Conservation (phyloP, 2,888 invertebrate species). For the Drosophila birchii region DNA sequence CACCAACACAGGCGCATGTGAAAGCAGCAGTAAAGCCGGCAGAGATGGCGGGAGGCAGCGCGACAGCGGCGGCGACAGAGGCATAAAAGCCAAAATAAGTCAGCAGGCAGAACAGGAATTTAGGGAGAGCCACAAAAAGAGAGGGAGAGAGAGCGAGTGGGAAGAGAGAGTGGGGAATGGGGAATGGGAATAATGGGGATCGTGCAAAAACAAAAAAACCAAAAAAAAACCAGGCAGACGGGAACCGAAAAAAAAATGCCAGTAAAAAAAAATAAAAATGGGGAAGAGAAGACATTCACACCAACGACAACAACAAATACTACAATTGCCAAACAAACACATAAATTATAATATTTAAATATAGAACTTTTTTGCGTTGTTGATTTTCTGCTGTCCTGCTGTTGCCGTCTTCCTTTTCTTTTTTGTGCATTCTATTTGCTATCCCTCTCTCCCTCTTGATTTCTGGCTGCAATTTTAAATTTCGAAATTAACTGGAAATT, state of each 20-base stretch:
- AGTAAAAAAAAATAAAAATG: slow-evolving; percentile 24
- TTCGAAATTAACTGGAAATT: slow-evolving; percentile 22
- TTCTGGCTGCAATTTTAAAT: slow-evolving; percentile 12
- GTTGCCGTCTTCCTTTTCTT: slow-evolving; percentile 43
- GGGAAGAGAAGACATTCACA: slow-evolving; percentile 48
- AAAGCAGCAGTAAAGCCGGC: slow-evolving; percentile 26
- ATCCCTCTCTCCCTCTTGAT: slow-evolving; percentile 14
- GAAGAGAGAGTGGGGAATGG: slow-evolving; percentile 22
- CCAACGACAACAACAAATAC: slow-evolving; percentile 38
- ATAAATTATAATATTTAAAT: slow-evolving; percentile 81
- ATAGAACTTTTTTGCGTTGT: slow-evolving; percentile 80
- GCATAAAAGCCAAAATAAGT: slow-evolving; percentile 76
- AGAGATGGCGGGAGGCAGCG: slow-evolving; percentile 1
- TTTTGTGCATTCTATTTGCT: slow-evolving; percentile 48
- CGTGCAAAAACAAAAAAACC: slow-evolving; percentile 15
- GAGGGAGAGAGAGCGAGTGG: slow-evolving; percentile 2
- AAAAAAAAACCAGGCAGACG: slow-evolving; percentile 57
- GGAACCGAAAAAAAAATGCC: slow-evolving; percentile 45
- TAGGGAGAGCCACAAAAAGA: slow-evolving; percentile 27
- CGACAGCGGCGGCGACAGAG: slow-evolving; percentile 17
- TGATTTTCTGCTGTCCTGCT: slow-evolving; percentile 43
- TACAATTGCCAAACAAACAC: slow-evolving; percentile 77
- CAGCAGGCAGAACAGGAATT: slow-evolving; percentile 72
- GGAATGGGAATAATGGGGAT: slow-evolving; percentile 49
- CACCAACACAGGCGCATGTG: slow-evolving; percentile 21